Evolutionary conservation across 2,888 invertebrate genomes (phyloP).

Genomic region (Tanypteryx hageni): DNA sequence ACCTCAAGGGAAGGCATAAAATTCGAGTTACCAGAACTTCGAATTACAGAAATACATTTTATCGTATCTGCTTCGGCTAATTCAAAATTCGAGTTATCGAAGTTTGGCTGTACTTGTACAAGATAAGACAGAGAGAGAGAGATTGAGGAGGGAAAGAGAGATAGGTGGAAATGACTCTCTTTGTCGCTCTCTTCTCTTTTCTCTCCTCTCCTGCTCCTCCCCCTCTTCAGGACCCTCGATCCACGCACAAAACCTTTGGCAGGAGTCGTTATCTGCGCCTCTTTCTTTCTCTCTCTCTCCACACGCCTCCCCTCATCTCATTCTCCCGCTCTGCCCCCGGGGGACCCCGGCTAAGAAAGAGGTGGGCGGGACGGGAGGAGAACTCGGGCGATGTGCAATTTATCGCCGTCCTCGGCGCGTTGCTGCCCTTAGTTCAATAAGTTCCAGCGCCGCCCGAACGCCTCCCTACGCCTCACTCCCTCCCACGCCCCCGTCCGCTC

Average conservation of each 20-base stretch:
- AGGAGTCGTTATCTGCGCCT: conserved; percentile 56
- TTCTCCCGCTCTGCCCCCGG: not conserved
- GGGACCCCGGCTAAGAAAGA: conserved; percentile 7
- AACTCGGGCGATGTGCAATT: conserved; percentile 59
- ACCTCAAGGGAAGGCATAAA: too few relatives aligned
- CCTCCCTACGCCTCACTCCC: not conserved
- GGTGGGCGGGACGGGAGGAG: not conserved
- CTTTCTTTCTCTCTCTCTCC: not conserved
- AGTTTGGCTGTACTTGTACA: too few relatives aligned
- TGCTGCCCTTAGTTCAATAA: conserved; percentile 62
- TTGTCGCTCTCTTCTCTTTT: not conserved
- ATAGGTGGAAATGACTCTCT: not conserved
- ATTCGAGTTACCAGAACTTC: too few relatives aligned
- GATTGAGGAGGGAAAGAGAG: not conserved
- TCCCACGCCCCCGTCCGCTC: not conserved
- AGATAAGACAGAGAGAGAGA: not conserved
- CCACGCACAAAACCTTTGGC: conserved; percentile 56
- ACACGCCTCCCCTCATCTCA: too few relatives aligned
- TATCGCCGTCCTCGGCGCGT: conserved; percentile 56
- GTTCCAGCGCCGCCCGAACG: conserved; percentile 34
- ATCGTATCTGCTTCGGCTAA: too few relatives aligned
- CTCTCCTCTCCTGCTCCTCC: not conserved
- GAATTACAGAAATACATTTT: too few relatives aligned
- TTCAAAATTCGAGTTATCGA: too few relatives aligned
- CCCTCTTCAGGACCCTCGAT: not conserved